Conservation (phyloP, 2,888 invertebrate genomes). For the Xylota segnis region DNA sequence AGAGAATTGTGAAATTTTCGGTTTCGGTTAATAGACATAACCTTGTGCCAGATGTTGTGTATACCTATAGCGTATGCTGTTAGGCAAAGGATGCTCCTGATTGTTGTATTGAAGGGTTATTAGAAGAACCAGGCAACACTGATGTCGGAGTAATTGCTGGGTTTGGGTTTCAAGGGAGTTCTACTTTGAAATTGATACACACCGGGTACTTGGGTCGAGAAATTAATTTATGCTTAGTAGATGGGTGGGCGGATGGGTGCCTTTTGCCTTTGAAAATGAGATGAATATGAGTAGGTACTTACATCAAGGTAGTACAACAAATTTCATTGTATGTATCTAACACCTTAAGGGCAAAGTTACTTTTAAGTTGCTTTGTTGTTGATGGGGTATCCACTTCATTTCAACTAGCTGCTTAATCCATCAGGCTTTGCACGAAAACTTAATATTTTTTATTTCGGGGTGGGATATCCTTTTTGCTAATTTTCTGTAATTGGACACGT, state of each 20-base stretch:
- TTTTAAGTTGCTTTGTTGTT: not conserved
- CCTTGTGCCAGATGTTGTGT: constrained; percentile 24
- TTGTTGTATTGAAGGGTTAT: constrained; percentile 4
- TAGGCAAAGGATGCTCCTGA: not conserved
- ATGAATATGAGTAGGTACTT: constrained; percentile 10
- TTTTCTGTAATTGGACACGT: too few species aligned
- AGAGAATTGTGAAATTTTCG: constrained; percentile 1
- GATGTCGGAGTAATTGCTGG: not conserved
- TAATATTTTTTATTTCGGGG: not conserved
- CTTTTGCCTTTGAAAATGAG: not conserved
- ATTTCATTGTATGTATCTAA: not conserved
- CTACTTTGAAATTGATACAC: constrained; percentile 20
- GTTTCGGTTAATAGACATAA: constrained; percentile 35
- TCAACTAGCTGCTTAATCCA: not conserved
- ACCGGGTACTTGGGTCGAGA: constrained; percentile 2
- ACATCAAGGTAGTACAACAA: constrained; percentile 2
- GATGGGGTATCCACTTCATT: not conserved
- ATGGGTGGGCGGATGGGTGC: not conserved
- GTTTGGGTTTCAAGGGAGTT: constrained; percentile 8
- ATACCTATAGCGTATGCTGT: not conserved
- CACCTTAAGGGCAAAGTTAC: not conserved
- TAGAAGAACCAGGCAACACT: constrained; percentile 8
- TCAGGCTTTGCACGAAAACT: not conserved
- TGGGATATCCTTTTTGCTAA: not conserved
- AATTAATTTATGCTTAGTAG: constrained; percentile 17